Evolutionary conservation across 1,140 invertebrate genomes (phyloP).

Genomic region (Parapsyche elsis): DNA sequence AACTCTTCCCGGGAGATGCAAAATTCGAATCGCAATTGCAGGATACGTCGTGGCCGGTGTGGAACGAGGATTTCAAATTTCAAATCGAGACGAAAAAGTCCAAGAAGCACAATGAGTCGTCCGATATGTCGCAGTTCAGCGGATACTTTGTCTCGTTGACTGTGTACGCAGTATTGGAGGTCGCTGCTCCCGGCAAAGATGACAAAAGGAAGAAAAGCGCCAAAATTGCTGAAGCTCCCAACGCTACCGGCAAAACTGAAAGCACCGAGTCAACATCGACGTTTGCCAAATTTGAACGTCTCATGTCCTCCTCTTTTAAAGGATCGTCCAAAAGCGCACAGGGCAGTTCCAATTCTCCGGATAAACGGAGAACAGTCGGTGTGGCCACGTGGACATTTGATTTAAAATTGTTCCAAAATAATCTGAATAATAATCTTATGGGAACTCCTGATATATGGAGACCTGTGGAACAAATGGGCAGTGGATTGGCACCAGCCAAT

Average conservation of each 20-base stretch:
- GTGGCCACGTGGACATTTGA: conserved; percentile 79
- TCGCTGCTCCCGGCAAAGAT: conserved; percentile 60
- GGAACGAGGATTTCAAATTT: conserved; percentile 81
- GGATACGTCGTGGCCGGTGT: conserved; percentile 80
- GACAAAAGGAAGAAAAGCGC: conserved; percentile 59
- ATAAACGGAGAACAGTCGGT: conserved; percentile 74
- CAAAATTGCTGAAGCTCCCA: conserved; percentile 46
- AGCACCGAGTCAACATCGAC: conserved; percentile 56
- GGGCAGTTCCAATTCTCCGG: conserved; percentile 57
- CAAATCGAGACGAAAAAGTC: conserved; percentile 65
- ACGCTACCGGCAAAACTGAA: conserved; percentile 44
- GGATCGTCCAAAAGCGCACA: conserved; percentile 10
- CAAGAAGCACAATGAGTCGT: conserved; percentile 60
- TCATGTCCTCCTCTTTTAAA: conserved; percentile 46
- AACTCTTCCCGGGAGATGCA: conserved; percentile 77
- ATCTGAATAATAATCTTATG: conserved; percentile 71
- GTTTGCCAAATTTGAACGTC: conserved; percentile 44
- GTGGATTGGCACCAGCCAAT: conserved; percentile 71
- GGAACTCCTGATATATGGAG: conserved; percentile 82
- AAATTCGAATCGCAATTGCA: conserved; percentile 79
- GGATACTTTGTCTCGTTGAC: conserved; percentile 80
- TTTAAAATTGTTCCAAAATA: conserved; percentile 74
- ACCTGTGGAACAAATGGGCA: conserved; percentile 76
- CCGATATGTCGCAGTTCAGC: conserved; percentile 65
- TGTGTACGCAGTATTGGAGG: conserved; percentile 77